phyloP scores from a whole-genome alignment of 1,140 invertebrate species.

The Diabrotica undecimpunctata region DNA sequence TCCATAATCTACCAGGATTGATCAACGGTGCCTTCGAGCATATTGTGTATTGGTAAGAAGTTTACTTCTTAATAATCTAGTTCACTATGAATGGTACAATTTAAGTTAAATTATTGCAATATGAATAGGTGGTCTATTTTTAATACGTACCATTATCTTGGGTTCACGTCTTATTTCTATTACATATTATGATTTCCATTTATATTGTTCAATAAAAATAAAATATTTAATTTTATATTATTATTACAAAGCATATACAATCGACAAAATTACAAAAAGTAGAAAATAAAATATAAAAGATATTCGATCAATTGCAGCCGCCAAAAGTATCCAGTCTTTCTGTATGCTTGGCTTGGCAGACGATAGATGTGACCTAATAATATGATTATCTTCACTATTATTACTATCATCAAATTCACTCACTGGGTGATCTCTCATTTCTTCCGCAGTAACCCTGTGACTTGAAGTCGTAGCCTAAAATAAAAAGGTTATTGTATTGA shows the following conservation, averaged over 20 bases:
- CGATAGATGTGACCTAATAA: slow-evolving; percentile 36
- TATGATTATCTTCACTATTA: slow-evolving; percentile 48
- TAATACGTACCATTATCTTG: too few species aligned
- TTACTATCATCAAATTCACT: slow-evolving; percentile 45
- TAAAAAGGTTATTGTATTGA: background rate
- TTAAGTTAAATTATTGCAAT: too few species aligned
- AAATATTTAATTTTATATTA: background rate
- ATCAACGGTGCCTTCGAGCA: too few species aligned
- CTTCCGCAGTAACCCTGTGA: slow-evolving; percentile 45
- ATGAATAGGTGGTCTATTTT: too few species aligned
- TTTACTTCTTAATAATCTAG: too few species aligned
- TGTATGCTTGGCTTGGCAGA: slow-evolving; percentile 46
- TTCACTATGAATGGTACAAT: too few species aligned
- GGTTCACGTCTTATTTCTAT: too few species aligned
- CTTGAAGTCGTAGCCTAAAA: slow-evolving; percentile 17
- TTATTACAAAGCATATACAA: slow-evolving; percentile 49
- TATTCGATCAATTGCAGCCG: slow-evolving; percentile 59
- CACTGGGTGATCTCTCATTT: slow-evolving; percentile 49
- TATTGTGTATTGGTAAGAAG: too few species aligned
- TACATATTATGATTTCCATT: too few species aligned
- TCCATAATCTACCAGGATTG: too few species aligned
- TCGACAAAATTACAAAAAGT: slow-evolving; percentile 53
- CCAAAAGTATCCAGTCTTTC: slow-evolving; percentile 60
- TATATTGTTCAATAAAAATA: background rate
- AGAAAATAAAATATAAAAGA: slow-evolving; percentile 55